Percentiles rank a stretch among this genome's conserved stretches.
These are phyloP conservation scores for Sceliomorpha sp. DNA, from an alignment of 2,888 invertebrate species.

Conservation along the genomic window DNA sequence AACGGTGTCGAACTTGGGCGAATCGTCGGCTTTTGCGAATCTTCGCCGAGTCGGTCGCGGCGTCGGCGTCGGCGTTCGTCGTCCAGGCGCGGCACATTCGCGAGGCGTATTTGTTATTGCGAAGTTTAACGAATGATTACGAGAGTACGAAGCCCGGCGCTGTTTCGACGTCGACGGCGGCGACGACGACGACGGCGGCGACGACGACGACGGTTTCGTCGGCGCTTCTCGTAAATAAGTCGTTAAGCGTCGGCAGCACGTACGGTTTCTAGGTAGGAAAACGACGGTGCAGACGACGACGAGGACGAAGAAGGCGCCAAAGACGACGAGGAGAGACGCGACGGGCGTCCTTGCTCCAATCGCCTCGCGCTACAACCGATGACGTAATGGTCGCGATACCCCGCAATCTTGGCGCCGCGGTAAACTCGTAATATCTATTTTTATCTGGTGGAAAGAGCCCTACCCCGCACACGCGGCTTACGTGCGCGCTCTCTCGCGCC, in stretches of 20 bases:
- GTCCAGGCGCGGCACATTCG: too few species aligned
- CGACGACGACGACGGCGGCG: too few species aligned
- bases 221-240: constrained; percentile 26
- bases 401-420: constrained; percentile 83
- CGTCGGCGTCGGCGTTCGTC: too few species aligned
- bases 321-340: constrained; percentile 72
- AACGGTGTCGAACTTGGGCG: too few species aligned
- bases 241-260: constrained; percentile 9
- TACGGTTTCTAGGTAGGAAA: constrained; percentile 15
- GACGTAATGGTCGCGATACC: constrained; percentile 82
- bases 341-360: constrained; percentile 73
- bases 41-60: too few species aligned
- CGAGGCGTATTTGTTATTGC: too few species aligned
- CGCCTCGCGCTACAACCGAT: constrained; percentile 79
- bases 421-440: constrained; percentile 83
- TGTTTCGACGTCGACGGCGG: constrained; percentile 59
- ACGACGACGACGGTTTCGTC: too few species aligned
- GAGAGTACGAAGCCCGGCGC: constrained; percentile 47
- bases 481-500: neutral
- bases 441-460: constrained; percentile 78
- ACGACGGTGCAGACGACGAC: constrained; percentile 33
- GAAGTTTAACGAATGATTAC: constrained; percentile 25
- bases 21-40: too few species aligned
- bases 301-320: constrained; percentile 59
- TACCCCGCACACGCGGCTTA: constrained; percentile 38